phyloP scores from a whole-genome alignment of 1,140 invertebrate genomes.

The Drosophila nannoptera region DNA sequence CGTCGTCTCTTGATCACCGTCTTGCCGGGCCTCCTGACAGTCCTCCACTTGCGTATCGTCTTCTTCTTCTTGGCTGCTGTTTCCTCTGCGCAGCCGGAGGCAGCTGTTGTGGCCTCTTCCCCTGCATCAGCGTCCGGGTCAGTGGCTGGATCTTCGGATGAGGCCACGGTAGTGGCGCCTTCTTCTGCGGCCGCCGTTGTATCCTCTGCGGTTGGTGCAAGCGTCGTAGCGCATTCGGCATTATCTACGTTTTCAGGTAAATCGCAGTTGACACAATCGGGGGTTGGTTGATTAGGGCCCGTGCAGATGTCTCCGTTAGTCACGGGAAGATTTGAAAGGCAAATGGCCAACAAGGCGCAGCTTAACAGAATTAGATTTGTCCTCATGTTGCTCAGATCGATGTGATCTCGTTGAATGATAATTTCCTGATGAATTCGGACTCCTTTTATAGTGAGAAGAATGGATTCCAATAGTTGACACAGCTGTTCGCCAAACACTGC shows the following conservation, averaged over 20 bases:
- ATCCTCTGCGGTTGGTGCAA: not conserved
- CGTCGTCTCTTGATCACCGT: slow-evolving; percentile 1
- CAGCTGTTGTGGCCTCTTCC: not conserved
- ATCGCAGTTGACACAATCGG: too few species aligned
- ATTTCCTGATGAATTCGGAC: not conserved
- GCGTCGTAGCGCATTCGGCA: too few species aligned
- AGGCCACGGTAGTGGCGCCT: not conserved
- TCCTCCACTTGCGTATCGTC: slow-evolving; percentile 1
- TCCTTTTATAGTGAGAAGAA: slow-evolving; percentile 6
- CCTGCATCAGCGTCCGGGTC: not conserved
- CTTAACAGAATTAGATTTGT: not conserved
- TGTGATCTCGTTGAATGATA: slow-evolving; percentile 13
- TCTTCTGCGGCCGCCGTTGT: not conserved
- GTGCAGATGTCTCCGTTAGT: not conserved
- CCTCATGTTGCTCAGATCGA: slow-evolving; percentile 10
- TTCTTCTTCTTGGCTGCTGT: not conserved
- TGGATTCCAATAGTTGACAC: too few species aligned
- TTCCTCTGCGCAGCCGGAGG: not conserved
- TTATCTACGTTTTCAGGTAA: too few species aligned
- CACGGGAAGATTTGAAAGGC: slow-evolving; percentile 2
- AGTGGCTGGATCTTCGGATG: not conserved
- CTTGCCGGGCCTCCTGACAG: not conserved
- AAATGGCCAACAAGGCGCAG: slow-evolving; percentile 19
- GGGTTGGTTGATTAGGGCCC: too few species aligned
- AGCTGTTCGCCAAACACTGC: too few species aligned